These are phyloP conservation scores for Pristiophorus japonicus DNA, from an alignment of 2,113 vertebrate species.

Conservation along the genomic window DNA sequence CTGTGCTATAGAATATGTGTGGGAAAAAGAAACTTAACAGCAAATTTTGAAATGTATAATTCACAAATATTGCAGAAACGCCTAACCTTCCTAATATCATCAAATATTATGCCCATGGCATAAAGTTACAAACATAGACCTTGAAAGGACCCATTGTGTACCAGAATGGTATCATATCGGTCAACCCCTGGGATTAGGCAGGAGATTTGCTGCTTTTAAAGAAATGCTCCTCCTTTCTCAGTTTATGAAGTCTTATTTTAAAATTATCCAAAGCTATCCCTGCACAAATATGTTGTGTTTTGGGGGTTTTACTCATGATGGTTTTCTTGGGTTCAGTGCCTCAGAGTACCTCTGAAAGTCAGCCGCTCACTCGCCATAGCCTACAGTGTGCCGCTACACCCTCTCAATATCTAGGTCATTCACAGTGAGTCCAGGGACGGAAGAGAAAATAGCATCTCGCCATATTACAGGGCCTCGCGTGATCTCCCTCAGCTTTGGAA, in stretches of 20 bases:
- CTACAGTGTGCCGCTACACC: too few relatives aligned
- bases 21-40: background rate
- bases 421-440: too few relatives aligned
- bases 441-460: too few relatives aligned
- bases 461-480: too few relatives aligned
- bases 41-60: slow-evolving; percentile 7
- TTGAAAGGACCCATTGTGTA: slow-evolving; percentile 26
- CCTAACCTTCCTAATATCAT: slow-evolving; percentile 22
- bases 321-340: background rate
- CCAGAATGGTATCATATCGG: background rate
- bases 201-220: too few relatives aligned
- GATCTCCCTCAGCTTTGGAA: too few relatives aligned
- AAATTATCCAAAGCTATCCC: background rate
- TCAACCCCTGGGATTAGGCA: slow-evolving; percentile 6
- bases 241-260: background rate
- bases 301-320: background rate
- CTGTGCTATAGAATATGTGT: slow-evolving; percentile 5
- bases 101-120: slow-evolving; percentile 24
- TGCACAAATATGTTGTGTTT: background rate
- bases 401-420: background rate
- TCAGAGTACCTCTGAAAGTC: background rate
- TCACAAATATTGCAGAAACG: background rate
- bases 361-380: too few relatives aligned
- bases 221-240: background rate
- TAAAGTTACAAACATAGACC: background rate